Percentiles rank a stretch among this genome's conserved stretches.
Conservation (phyloP, 2,113 vertebrate genomes). For the Mormyrus lacerda region DNA sequence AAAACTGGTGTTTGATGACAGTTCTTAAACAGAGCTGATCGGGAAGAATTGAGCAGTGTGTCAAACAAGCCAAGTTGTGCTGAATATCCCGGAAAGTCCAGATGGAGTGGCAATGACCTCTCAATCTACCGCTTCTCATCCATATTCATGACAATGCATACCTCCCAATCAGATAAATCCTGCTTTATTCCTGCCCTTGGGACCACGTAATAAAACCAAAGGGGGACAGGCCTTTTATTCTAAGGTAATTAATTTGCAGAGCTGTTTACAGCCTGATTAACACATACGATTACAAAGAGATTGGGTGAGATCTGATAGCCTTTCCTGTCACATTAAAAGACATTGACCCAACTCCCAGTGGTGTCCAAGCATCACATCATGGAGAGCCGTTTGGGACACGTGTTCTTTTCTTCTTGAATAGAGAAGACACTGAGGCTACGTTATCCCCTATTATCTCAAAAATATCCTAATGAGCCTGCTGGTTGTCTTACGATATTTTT, state of each 20-base stretch:
- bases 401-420: background rate
- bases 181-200: background rate
- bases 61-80: constrained; percentile 38
- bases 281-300: background rate
- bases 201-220: background rate
- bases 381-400: background rate
- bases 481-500: background rate
- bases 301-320: background rate
- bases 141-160: background rate
- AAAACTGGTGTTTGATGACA: background rate
- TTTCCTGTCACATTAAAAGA: background rate
- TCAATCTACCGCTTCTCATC: background rate
- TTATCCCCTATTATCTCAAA: background rate
- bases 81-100: constrained; percentile 46
- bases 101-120: constrained; percentile 31
- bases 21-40: constrained; percentile 54
- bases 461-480: background rate
- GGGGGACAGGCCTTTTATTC: background rate
- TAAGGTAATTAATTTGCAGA: background rate
- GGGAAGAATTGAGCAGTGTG: constrained; percentile 38
- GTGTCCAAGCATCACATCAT: background rate
- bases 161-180: background rate
- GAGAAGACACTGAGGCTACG: background rate
- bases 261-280: background rate
- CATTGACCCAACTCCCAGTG: background rate